Conservation (phyloP, 2,888 invertebrate species). For the Gasteruption jaculator region DNA sequence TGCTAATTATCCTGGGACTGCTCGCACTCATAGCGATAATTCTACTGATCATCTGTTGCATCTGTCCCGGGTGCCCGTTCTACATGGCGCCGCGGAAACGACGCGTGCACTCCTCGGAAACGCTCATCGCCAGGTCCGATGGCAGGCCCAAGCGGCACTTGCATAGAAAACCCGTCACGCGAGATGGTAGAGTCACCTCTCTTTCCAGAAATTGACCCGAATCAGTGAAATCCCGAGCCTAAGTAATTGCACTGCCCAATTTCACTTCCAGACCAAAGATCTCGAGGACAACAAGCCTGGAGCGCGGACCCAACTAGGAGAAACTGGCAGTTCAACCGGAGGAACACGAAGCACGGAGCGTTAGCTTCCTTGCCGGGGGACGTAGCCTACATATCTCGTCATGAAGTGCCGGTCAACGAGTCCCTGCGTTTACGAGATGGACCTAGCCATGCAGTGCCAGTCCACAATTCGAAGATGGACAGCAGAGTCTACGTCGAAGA, state of each 20-base stretch:
- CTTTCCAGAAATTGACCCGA: too few relatives aligned
- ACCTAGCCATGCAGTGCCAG: slow-evolving; percentile 13
- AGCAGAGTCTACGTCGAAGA: slow-evolving; percentile 57
- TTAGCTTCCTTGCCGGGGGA: slow-evolving; percentile 46
- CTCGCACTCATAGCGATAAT: slow-evolving; percentile 69
- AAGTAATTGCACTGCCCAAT: too few relatives aligned
- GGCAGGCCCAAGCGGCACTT: slow-evolving; percentile 41
- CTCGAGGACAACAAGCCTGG: slow-evolving; percentile 85
- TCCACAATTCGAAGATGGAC: slow-evolving; percentile 24
- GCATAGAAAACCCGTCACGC: slow-evolving; percentile 35
- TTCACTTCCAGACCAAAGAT: too few relatives aligned
- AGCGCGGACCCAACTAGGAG: slow-evolving; percentile 68
- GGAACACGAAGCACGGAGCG: slow-evolving; percentile 51
- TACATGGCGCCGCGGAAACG: slow-evolving; percentile 66
- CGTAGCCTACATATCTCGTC: slow-evolving; percentile 29
- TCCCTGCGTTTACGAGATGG: slow-evolving; percentile 27
- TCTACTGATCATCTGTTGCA: slow-evolving; percentile 74
- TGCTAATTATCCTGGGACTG: slow-evolving; percentile 71
- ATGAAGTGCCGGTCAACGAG: slow-evolving; percentile 25
- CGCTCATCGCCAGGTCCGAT: slow-evolving; percentile 36
- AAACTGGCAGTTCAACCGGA: slow-evolving; percentile 71
- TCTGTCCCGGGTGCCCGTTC: slow-evolving; percentile 80
- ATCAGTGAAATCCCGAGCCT: too few relatives aligned
- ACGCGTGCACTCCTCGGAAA: slow-evolving; percentile 46
- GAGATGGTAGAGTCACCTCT: slow-evolving; percentile 41